These are phyloP conservation scores for Hybognathus amarus DNA, from an alignment of 2,797 vertebrate genomes.

Conservation along the genomic window DNA sequence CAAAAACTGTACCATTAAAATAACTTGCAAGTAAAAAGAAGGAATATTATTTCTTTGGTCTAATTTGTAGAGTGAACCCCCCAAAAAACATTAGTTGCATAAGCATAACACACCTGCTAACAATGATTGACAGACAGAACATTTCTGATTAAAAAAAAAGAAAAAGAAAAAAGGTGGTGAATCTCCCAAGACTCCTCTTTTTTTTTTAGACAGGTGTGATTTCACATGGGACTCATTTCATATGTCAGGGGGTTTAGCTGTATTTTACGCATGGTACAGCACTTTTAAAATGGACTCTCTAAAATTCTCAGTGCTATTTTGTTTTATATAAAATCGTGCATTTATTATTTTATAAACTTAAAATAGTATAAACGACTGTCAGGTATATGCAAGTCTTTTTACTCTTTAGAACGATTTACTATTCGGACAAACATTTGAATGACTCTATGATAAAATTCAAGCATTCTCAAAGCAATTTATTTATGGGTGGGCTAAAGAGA, in stretches of 20 bases:
- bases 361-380: no score
- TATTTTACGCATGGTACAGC: no score
- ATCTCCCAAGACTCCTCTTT: neutral
- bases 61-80: no score
- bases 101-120: no score
- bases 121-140: neutral
- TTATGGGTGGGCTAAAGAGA: neutral
- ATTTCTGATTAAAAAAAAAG: neutral
- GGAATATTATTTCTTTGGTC: no score
- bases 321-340: no score
- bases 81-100: no score
- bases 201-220: neutral
- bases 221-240: neutral
- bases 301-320: no score
- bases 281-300: no score
- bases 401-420: neutral
- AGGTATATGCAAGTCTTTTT: neutral
- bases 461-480: neutral
- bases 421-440: neutral
- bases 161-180: neutral
- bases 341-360: no score
- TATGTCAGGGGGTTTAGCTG: no score
- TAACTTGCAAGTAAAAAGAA: no score
- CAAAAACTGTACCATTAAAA: neutral
- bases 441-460: neutral